Evolutionary conservation across 2,113 vertebrate species (phyloP).

Genomic region (Pogona vitticeps): DNA sequence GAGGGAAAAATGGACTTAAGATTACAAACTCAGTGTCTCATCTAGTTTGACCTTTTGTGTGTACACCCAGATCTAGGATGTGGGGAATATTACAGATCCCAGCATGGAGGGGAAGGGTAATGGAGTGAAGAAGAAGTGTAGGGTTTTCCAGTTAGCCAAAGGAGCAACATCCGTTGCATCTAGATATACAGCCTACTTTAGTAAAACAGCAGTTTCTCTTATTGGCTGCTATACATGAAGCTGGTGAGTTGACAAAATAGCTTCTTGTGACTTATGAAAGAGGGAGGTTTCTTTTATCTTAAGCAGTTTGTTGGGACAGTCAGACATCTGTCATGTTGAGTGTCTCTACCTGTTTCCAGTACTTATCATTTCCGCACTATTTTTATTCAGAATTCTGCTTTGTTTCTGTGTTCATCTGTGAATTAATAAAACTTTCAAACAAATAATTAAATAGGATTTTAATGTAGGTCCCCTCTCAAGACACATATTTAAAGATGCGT

Average conservation of each 20-base stretch:
- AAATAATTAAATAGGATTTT: background rate
- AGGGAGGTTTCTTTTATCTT: background rate
- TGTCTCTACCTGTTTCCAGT: background rate
- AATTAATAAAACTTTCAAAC: background rate
- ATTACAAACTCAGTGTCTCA: too few species aligned
- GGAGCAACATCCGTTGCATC: background rate
- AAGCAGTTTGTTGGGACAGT: background rate
- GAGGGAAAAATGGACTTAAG: too few species aligned
- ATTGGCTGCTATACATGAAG: background rate
- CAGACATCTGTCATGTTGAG: background rate
- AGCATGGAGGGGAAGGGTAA: too few species aligned
- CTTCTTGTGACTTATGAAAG: background rate
- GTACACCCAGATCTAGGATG: too few species aligned
- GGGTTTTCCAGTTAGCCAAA: too few species aligned
- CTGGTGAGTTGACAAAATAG: background rate
- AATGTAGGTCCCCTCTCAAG: background rate
- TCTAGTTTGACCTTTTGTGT: too few species aligned
- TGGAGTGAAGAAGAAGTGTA: too few species aligned
- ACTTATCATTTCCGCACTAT: background rate
- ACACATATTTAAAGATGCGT: background rate
- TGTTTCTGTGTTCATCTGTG: background rate
- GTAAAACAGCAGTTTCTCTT: background rate
- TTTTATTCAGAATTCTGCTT: background rate
- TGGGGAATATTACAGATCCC: too few species aligned
- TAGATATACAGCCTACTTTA: background rate